These are phyloP conservation scores for Pandemis cinnamomeana DNA, from an alignment of 2,888 invertebrate genomes.

Conservation along the genomic window DNA sequence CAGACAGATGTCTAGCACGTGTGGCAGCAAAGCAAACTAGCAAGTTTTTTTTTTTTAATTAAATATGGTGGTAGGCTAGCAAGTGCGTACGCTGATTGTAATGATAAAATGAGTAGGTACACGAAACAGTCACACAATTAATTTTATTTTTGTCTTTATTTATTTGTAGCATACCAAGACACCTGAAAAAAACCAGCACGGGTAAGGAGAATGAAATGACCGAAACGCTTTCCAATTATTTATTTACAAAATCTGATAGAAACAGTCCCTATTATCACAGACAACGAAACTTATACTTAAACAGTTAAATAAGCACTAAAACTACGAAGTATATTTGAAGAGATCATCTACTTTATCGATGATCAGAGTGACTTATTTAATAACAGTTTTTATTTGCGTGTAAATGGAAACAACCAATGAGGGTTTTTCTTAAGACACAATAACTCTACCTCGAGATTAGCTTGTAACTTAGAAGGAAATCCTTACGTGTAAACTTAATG, in stretches of 20 bases:
- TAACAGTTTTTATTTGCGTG: too few species aligned
- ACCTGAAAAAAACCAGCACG: conserved; percentile 42
- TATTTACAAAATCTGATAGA: conserved; percentile 59
- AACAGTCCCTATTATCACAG: conserved; percentile 73
- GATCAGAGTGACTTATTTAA: neutral
- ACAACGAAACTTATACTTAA: conserved; percentile 68
- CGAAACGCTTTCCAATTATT: conserved; percentile 47
- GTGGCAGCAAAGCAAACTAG: too few species aligned
- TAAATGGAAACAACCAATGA: too few species aligned
- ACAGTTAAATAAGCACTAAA: conserved; percentile 14
- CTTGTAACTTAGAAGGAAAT: too few species aligned
- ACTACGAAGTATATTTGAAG: neutral
- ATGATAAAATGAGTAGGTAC: too few species aligned
- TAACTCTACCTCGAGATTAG: too few species aligned
- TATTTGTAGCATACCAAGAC: conserved; percentile 31
- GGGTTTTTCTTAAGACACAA: too few species aligned
- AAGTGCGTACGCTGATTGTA: too few species aligned
- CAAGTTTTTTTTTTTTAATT: too few species aligned
- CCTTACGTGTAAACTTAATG: too few species aligned
- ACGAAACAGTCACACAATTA: neutral
- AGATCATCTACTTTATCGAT: neutral
- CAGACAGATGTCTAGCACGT: too few species aligned
- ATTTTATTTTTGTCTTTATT: neutral
- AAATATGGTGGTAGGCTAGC: too few species aligned
- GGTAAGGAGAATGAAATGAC: conserved; percentile 63